Base-by-base conservation (phyloP, 35 echinoderm and acorn worm species). In the Apostichopus californicus region DNA sequence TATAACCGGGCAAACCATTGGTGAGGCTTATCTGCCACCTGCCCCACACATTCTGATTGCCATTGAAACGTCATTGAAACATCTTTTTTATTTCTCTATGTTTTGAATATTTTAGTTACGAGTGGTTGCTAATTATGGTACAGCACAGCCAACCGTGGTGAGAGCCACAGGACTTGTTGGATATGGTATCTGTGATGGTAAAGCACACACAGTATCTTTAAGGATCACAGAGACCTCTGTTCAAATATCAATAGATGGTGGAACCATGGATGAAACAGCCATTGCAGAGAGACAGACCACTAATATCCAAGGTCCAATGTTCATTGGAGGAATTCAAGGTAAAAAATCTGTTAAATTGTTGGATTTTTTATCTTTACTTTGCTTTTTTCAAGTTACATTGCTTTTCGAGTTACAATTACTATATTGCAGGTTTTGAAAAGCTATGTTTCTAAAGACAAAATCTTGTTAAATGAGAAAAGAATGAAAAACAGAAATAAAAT, bases 251-350 rank as follows among this genome's bases (percentile, higher is more conserved):
- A 52, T 98, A 20, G 96, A 98, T 89, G 88, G 77, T 12, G 84
- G 94, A 18, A 15, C 86, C 13, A 60, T 83, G 3, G 94, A 90
- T 34, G 85, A 72, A 14, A 79, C 78, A 24, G 26, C 52, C 8
- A 92, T 95, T 64, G 22, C 78, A 14, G 80, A 88, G 55, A 71
- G 73, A 14, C 9, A 46, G 9, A 91, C 56, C 24, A 77, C 56
- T 10, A 24, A 55, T 18, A 77, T 57, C 61, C 90, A 54, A 53
- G 82, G 89, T 52, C 94, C 93, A 9, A 60, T 98, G 28, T 96
- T 91, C 56, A 78, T 95, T 93, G 96, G 94, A 78, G 96, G 96
- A 53, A 86, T 98, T 60, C 86, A 83, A 86, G 90, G 96, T 98
- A 87, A 89, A 91, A 90, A 58, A 15, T 86, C 34, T 46, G 34